These are phyloP conservation scores for Cyrtonyx montezumae DNA, from an alignment of 2,113 vertebrate species.

Conservation along the genomic window DNA sequence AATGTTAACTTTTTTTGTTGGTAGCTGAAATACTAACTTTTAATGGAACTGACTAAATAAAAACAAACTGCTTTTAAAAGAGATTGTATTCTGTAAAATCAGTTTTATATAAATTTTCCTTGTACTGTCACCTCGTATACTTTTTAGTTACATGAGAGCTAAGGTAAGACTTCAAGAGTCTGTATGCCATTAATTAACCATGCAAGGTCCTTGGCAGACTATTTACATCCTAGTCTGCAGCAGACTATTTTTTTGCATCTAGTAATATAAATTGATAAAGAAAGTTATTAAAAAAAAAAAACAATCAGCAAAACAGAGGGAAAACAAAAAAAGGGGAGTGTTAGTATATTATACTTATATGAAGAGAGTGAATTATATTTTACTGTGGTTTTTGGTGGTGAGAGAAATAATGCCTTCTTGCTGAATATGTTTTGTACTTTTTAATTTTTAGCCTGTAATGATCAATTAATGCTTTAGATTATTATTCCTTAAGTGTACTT, in stretches of 20 bases:
- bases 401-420: neutral
- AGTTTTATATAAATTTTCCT: neutral
- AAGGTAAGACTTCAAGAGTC: neutral
- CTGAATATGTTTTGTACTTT: neutral
- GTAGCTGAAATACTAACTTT: neutral
- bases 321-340: neutral
- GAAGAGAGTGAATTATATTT: neutral
- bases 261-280: neutral
- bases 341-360: neutral
- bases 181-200: neutral
- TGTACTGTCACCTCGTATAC: neutral
- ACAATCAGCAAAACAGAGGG: neutral
- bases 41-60: neutral
- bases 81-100: neutral
- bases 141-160: neutral
- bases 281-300: neutral
- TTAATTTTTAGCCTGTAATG: neutral
- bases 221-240: neutral
- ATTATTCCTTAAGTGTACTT: neutral
- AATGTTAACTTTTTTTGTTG: neutral
- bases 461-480: neutral
- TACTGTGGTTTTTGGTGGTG: neutral
- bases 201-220: neutral
- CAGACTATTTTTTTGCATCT: neutral
- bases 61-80: neutral